A percentile compares a stretch with the other conserved stretches of the same genome.
These are phyloP conservation scores for Magallana ariakensis DNA, from an alignment of 1,140 invertebrate species.

Conservation along the genomic window DNA sequence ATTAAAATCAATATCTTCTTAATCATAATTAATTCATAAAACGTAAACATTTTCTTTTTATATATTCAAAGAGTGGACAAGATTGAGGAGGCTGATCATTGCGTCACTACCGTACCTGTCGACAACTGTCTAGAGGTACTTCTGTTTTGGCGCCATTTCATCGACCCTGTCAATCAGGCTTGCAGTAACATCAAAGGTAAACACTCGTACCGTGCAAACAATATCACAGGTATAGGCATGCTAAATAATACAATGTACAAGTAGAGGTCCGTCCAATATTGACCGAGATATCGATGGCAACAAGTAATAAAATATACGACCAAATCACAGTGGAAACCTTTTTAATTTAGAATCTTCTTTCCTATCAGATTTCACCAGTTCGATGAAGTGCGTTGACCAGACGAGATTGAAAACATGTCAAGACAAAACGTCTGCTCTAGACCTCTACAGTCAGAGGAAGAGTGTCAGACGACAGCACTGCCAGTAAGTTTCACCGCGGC, in stretches of 20 bases:
- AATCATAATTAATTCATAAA: too few species aligned
- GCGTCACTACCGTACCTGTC: neutral
- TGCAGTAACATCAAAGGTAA: neutral
- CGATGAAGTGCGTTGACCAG: neutral
- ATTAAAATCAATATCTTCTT: too few species aligned
- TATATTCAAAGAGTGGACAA: neutral
- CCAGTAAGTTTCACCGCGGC: neutral
- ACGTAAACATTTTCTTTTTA: neutral
- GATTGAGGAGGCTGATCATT: neutral
- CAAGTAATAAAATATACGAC: too few species aligned
- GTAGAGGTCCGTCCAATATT: too few species aligned
- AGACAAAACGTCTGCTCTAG: neutral
- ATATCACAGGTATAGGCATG: too few species aligned
- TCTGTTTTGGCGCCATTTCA: constrained; percentile 6
- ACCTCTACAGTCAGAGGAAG: neutral
- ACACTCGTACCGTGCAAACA: too few species aligned
- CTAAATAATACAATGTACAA: too few species aligned
- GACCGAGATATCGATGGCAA: too few species aligned
- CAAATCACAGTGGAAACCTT: too few species aligned
- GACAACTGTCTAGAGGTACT: neutral
- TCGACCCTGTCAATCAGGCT: neutral
- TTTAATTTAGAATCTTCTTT: neutral
- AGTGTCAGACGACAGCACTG: neutral
- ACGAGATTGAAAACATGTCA: neutral
- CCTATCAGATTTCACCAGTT: neutral